Base-by-base conservation (phyloP, 2,113 vertebrate genomes). In the Trinectes maculatus region DNA sequence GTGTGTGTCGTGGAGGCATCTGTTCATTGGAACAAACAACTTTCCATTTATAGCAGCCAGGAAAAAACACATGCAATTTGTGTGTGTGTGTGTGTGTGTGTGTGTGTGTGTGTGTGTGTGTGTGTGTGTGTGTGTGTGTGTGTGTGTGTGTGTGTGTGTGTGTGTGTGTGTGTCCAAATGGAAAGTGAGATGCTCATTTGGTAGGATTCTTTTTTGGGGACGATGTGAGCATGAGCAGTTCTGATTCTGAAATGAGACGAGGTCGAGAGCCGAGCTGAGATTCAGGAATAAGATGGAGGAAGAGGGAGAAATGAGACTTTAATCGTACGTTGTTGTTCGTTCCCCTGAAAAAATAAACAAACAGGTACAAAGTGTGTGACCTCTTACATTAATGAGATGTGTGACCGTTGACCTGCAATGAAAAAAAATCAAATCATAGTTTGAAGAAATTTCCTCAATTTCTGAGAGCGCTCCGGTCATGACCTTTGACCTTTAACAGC, bases 11-110 rank as follows among this genome's bases (percentile, higher is more conserved):
- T 15, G 19, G 59, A 78, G 69, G 75, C 75, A 80, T 87, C 78
- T 87, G 83, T 62, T 84, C 75, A 70, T 47, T 60, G 75, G 59
- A 73, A 80, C 73, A 85, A 85, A 85, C 86, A 87, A 69, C 37
- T 82, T 71, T 85, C 83, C 77, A 85, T 73, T 77, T 85, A 77
- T 84, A 84, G 65, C 78, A 59, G 60, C 69, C 68, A 70, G 69
- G 68, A 57, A 69, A 67, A 70, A 56, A 68, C 33, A 26, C 33
- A 34, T 44, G 12, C 46, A 75, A 79, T 71, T 68, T 25, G 25
- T 53, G 71, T 25, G 70, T 25, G 52, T 43, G 69, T 60, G 40
- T 40, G 36, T 34, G 44, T 51, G 55, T 16, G 40, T 37, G 40
- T 47, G 40, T 55, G 29, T 67, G 49, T 13, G 12, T 74, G 0